Conservation (phyloP, 2,113 vertebrate genomes). For the Myocastor coypus region DNA sequence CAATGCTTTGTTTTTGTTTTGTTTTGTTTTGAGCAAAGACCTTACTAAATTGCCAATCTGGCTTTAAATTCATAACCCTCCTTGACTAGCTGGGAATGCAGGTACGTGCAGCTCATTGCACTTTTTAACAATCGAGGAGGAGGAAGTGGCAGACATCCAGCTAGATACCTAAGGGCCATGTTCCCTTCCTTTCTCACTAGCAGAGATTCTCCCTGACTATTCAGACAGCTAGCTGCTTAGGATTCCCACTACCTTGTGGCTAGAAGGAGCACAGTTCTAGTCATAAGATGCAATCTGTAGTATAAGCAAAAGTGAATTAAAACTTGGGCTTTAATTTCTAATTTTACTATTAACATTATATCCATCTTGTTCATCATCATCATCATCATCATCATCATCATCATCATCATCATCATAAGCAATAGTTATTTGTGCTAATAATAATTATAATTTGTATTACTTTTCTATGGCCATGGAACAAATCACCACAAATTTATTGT, state of each 20-base stretch:
- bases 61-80: background rate
- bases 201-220: background rate
- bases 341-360: background rate
- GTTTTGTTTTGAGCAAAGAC: background rate
- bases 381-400: too few relatives aligned
- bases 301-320: background rate
- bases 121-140: background rate
- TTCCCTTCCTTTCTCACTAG: background rate
- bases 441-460: background rate
- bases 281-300: background rate
- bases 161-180: background rate
- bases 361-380: background rate
- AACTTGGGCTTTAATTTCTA: background rate
- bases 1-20: background rate
- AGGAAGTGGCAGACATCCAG: background rate
- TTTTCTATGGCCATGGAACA: background rate
- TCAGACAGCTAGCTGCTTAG: background rate
- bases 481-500: rapidly evolving
- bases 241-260: background rate
- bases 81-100: background rate
- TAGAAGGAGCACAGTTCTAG: background rate
- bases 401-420: background rate
- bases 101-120: background rate
- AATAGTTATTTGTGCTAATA: background rate
- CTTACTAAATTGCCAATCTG: background rate